A percentile compares a stretch with the other conserved stretches of the same genome.
These are phyloP conservation scores for Eupithecia exiguata DNA, from an alignment of 2,888 invertebrate species.

Conservation along the genomic window DNA sequence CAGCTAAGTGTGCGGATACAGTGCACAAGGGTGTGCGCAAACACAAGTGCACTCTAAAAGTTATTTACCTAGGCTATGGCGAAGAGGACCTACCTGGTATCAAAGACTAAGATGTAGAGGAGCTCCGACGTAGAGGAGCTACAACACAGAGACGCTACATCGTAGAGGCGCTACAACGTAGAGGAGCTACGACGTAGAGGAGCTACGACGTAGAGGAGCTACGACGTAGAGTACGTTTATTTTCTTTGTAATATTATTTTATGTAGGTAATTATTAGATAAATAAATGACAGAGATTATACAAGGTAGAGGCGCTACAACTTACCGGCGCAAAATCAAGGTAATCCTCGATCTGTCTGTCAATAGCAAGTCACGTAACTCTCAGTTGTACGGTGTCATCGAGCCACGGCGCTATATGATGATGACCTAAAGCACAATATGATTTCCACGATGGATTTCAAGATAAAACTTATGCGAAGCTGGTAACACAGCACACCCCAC, in stretches of 20 bases:
- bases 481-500: constrained; percentile 40
- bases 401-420: neutral
- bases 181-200: neutral
- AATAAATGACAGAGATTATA: too few relatives aligned
- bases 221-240: neutral
- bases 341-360: too few relatives aligned
- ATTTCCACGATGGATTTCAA: neutral
- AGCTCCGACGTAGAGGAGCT: neutral
- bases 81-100: neutral
- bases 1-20: neutral
- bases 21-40: neutral
- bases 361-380: neutral
- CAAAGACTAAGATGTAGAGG: neutral
- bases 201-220: neutral
- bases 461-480: constrained; percentile 7
- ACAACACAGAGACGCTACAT: neutral
- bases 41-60: neutral
- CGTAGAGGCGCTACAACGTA: neutral
- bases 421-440: neutral
- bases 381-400: neutral
- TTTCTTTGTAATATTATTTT: too few relatives aligned
- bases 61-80: neutral
- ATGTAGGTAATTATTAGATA: too few relatives aligned
- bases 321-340: too few relatives aligned
- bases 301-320: too few relatives aligned